Percentiles rank a stretch among this genome's conserved stretches.
Conservation (phyloP, 2,888 invertebrate genomes). For the Eustalomyia histrio region DNA sequence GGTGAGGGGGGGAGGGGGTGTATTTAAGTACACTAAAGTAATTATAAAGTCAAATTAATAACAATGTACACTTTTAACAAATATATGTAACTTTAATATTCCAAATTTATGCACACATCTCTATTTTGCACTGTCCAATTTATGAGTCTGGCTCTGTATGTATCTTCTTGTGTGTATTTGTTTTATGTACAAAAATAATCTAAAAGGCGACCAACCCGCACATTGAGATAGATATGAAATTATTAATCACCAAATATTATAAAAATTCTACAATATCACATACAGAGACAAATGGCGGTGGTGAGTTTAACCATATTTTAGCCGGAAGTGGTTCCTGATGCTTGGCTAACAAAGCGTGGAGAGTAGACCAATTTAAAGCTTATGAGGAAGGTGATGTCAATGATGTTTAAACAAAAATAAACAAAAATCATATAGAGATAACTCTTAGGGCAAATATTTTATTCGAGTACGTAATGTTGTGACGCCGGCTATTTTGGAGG, state of each 20-base stretch:
- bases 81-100: not conserved
- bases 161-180: slow-evolving; percentile 7
- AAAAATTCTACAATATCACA: slow-evolving; percentile 26
- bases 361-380: slow-evolving; percentile 67
- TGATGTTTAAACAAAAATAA: slow-evolving; percentile 68
- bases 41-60: slow-evolving; percentile 45
- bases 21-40: not conserved
- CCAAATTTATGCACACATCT: not conserved
- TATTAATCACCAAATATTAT: slow-evolving; percentile 53
- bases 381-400: slow-evolving; percentile 74
- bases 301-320: slow-evolving; percentile 59
- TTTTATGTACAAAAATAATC: slow-evolving; percentile 48
- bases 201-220: slow-evolving; percentile 60
- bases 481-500: not conserved
- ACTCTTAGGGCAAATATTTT: not conserved
- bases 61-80: slow-evolving; percentile 15
- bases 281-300: slow-evolving; percentile 21
- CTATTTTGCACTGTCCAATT: slow-evolving; percentile 13
- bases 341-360: slow-evolving; percentile 79
- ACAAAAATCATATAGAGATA: slow-evolving; percentile 14
- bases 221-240: slow-evolving; percentile 60
- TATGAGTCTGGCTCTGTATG: slow-evolving; percentile 7
- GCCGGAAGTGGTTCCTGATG: slow-evolving; percentile 79
- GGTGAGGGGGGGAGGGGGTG: not conserved
- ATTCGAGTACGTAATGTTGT: not conserved